Percentiles rank a stretch among this genome's conserved stretches.
These are phyloP conservation scores for Campylomormyrus tamandua DNA, from an alignment of 2,113 vertebrate species.

Conservation along the genomic window DNA sequence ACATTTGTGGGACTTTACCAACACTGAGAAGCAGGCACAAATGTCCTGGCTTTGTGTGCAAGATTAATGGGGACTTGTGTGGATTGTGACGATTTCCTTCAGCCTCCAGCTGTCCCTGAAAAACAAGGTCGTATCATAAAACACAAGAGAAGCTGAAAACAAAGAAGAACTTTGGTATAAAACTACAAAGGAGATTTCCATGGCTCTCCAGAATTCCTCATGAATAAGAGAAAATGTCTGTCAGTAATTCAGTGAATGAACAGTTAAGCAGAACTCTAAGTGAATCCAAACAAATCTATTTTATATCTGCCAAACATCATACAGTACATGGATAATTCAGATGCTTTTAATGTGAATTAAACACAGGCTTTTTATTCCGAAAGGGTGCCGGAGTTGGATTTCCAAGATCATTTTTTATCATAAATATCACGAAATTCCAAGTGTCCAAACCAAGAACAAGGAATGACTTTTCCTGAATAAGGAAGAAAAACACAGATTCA, in stretches of 20 bases:
- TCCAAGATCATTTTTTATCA: neutral
- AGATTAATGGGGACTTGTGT: neutral
- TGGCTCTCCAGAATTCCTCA: neutral
- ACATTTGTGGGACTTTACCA: neutral
- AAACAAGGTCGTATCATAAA: neutral
- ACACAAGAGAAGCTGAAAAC: neutral
- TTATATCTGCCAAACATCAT: neutral
- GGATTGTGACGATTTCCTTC: neutral
- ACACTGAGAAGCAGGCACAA: neutral
- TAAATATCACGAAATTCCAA: neutral
- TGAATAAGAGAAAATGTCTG: neutral
- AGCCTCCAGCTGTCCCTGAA: neutral
- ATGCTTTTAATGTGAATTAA: neutral
- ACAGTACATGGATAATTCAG: neutral
- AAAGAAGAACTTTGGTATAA: neutral
- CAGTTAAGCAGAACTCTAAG: neutral
- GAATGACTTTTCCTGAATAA: neutral
- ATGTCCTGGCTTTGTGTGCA: neutral
- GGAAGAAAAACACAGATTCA: neutral
- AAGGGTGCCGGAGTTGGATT: neutral
- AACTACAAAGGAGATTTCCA: neutral
- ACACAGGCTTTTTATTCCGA: neutral
- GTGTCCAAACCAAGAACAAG: neutral
- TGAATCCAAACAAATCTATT: neutral
- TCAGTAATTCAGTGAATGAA: slow-evolving; percentile 3